Conservation (phyloP, 2,797 vertebrate genomes). For the Cacajao melanocephalus region DNA sequence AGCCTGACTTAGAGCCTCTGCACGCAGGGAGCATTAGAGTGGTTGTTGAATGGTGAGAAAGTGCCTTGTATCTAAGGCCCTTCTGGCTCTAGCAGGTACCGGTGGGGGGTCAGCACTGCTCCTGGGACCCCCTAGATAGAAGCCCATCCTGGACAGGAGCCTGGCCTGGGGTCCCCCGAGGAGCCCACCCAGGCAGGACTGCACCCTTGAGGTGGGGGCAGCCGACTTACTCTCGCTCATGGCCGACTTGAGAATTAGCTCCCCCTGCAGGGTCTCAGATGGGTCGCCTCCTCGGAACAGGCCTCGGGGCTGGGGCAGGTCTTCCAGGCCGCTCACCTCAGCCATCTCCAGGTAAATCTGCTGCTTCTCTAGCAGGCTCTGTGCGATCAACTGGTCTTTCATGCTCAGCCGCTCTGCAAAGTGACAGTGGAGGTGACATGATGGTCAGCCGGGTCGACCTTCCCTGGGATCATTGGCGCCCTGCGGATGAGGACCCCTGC, state of each 20-base stretch:
- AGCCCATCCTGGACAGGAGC: rapidly evolving
- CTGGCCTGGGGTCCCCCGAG: background rate
- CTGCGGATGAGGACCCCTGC: rapidly evolving
- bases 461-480: background rate
- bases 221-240: constrained; percentile 90
- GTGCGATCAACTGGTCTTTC: constrained; percentile 90
- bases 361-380: constrained; percentile 92
- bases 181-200: background rate
- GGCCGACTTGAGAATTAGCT: constrained; percentile 90
- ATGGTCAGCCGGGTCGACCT: background rate
- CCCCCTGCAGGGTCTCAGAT: constrained; percentile 92
- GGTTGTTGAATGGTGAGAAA: background rate
- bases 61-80: background rate
- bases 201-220: background rate
- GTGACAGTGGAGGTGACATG: rapidly evolving
- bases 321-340: constrained; percentile 88
- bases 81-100: background rate
- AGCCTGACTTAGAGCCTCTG: background rate
- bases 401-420: constrained; percentile 88
- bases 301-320: constrained; percentile 77
- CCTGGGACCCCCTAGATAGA: rapidly evolving
- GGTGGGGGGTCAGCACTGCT: rapidly evolving
- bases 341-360: constrained; percentile 94
- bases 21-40: rapidly evolving
- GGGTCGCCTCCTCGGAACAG: constrained; percentile 89